Base-by-base conservation (phyloP, 2,113 vertebrate genomes). In the Falco punctatus region DNA sequence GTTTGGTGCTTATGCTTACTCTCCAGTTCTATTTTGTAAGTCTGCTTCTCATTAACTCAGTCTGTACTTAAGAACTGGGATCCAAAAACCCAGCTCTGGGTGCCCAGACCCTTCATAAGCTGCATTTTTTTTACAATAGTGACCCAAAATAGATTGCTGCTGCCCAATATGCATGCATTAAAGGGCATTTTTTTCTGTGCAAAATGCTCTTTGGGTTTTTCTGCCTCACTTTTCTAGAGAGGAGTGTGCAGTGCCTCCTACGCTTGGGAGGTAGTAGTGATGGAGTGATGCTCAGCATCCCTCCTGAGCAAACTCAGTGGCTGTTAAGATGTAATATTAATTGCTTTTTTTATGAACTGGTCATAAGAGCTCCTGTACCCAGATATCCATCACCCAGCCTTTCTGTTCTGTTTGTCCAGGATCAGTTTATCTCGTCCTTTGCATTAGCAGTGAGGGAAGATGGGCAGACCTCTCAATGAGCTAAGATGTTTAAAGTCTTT, bases 231-330 rank as follows among this genome's bases (percentile, higher is more conserved):
- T 66, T 71, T 82, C 51, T 35, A 5, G 42, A 72, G 24, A 46
- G 38, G n/a, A 58, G 12, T 10, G 1, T 2, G 18, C 3, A 10
- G 28, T 75, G 30, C 57, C 5, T 5, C 33, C 58, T 51, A 5
- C 0, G 0, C 42, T 72, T 1, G 0, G 3, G 40, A 40, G 17
- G 22, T 17, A 13, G 35, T n/a, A 54, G 38, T 13, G 51, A 26
- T 44, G 35, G 23, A 33, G 12, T 6, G 24, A 30, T 77, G 62
- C 38, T 88, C 35, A 70, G 32, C 44, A 88, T 58, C n/a, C 5
- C n/a, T 75, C 32, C 42, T 64, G 9, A 71, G 65, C 35, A 79
- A 67, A 51, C 30, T 30, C 18, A 33, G 23, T 42, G 44, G 35
- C 38, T 90, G 8, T 62, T 61, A n/a, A 67, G 16, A 32, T 58